Evolutionary conservation across 2,797 vertebrate genomes (phyloP), one percentile per base, ranked within the genome.

Genomic region (Macrochelys suwanniensis): DNA sequence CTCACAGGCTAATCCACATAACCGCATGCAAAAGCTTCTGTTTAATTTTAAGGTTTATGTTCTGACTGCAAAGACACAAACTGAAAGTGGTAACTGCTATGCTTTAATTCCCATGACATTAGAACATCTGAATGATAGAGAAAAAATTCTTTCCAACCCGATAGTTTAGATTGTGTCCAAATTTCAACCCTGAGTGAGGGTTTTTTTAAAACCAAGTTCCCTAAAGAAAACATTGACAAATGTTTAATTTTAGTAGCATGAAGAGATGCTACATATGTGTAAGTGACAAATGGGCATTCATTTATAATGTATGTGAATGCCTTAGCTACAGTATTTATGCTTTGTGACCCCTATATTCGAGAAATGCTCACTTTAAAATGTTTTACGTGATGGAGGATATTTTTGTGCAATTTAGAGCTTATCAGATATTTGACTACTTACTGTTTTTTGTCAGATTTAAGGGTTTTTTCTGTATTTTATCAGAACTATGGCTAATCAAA

Each of bases 271-370:
- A 31, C 57, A 45, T 79, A 37, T 78, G 37, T 87, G 11, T 78
- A 89, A 97, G 92, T 57, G 90, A 12, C 68, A 96, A 89, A 45
- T 84, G 54, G 87, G 26, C 51, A 28, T 88, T 94, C 92, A 92
- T 93, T 88, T 74, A 88, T 91, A 93, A 88, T 93, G 51, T 56
- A 51, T 71, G 57, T 91, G 91, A 93, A 92, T 85, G 51, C 61
- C 45, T 95, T 56, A 88, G 50, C 50, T 97, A 54, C 91, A 95
- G 95, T 95, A 92, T 91, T 96, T 91, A 93, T 94, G 54, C 47
- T 90, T 88, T 80, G 65, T 1, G 1, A 51, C 81, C 89, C 82
- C 76, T 84, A 50, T 31, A 23, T 92, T 96, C 47, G 65, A 91
- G 87, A 89, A 90, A 33, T 77, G 74, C 88, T 95, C 71, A 85